A percentile compares a stretch with the other conserved stretches of the same genome.
Evolutionary conservation across 2,888 invertebrate species (phyloP).

Genomic region (Tetanocera ferruginea): DNA sequence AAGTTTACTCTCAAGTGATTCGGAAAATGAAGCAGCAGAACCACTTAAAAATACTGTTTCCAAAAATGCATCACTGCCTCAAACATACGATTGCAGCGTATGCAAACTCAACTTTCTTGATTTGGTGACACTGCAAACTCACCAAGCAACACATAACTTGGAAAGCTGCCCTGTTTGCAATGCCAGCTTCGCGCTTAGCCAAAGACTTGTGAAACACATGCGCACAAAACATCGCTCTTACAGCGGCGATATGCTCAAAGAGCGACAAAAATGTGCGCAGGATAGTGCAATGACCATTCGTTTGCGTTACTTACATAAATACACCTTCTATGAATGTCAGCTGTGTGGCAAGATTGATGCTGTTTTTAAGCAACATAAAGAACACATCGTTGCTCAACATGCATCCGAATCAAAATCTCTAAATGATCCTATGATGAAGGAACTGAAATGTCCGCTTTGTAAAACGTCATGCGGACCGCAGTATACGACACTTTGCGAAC

Average conservation of each 20-base stretch:
- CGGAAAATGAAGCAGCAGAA: constrained; percentile 41
- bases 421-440: constrained; percentile 53
- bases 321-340: constrained; percentile 53
- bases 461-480: constrained; percentile 48
- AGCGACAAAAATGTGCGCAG: constrained; percentile 48
- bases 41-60: background rate
- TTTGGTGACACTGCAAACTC: constrained; percentile 41
- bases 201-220: constrained; percentile 51
- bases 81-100: constrained; percentile 27
- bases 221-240: constrained; percentile 51
- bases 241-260: constrained; percentile 45
- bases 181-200: constrained; percentile 41
- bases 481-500: constrained; percentile 46
- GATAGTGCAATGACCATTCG: constrained; percentile 55
- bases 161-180: constrained; percentile 49
- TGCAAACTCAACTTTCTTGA: constrained; percentile 41
- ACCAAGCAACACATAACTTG: constrained; percentile 36
- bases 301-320: constrained; percentile 49
- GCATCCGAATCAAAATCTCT: constrained; percentile 51
- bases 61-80: background rate
- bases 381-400: constrained; percentile 50
- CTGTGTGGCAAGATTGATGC: constrained; percentile 52
- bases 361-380: constrained; percentile 49
- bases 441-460: constrained; percentile 51
- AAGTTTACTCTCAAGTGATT: constrained; percentile 50